Percentiles rank a stretch among this genome's conserved stretches.
Conservation (phyloP, 2,113 vertebrate genomes). For the Saguinus imperator region DNA sequence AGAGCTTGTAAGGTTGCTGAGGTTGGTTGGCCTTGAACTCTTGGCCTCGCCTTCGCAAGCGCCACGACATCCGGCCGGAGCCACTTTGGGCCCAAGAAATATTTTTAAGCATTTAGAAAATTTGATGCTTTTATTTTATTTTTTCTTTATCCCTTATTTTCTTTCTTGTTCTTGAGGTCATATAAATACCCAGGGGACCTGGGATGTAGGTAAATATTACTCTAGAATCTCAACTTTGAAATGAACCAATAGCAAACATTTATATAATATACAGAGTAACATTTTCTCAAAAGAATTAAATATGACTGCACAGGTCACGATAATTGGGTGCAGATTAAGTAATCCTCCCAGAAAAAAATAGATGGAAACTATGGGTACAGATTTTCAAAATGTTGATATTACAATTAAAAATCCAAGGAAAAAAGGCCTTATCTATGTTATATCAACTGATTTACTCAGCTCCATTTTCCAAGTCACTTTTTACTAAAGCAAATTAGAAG, state of each 20-base stretch:
- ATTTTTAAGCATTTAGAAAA: not conserved
- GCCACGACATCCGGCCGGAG: no score
- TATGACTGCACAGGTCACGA: not conserved
- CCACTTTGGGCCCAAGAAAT: no score
- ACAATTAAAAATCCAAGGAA: constrained; percentile 19
- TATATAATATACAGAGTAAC: not conserved
- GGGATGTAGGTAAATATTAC: not conserved
- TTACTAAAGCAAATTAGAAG: constrained; percentile 42
- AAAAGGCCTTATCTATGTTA: not conserved
- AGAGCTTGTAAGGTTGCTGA: no score
- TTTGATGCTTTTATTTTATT: not conserved
- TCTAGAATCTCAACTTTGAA: not conserved
- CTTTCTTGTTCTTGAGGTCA: not conserved
- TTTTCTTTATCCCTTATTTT: not conserved
- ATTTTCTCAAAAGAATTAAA: not conserved
- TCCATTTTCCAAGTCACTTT: not conserved
- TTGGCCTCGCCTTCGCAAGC: no score
- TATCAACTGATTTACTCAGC: not conserved
- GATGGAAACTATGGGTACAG: not conserved
- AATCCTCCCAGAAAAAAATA: not conserved
- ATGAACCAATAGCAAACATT: not conserved
- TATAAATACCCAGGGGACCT: not conserved
- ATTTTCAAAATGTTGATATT: constrained; percentile 2
- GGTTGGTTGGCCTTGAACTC: no score
- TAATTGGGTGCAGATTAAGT: not conserved